These are phyloP conservation scores for Cantharis nigra DNA, from an alignment of 2,888 invertebrate species.

Conservation along the genomic window DNA sequence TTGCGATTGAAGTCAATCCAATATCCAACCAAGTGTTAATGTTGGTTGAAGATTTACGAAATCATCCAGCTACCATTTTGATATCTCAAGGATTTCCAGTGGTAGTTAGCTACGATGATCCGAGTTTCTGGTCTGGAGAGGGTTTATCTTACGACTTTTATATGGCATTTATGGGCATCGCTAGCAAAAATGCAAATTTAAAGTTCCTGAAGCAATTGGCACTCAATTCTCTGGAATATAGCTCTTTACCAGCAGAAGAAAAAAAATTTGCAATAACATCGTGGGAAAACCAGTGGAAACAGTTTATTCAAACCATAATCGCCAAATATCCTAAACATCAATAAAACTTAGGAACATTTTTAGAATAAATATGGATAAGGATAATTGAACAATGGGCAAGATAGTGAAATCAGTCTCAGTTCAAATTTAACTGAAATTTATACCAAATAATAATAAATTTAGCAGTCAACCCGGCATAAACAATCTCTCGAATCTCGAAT, in stretches of 20 bases:
- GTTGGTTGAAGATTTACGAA: constrained; percentile 69
- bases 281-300: constrained; percentile 62
- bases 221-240: constrained; percentile 70
- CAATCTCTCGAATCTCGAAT: no score
- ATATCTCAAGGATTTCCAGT: constrained; percentile 69
- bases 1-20: constrained; percentile 74
- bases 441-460: no score
- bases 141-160: constrained; percentile 74
- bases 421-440: no score
- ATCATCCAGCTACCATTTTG: constrained; percentile 69
- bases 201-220: constrained; percentile 70
- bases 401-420: no score
- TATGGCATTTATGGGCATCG: constrained; percentile 72
- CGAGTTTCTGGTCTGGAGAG: constrained; percentile 69
- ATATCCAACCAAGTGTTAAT: constrained; percentile 72
- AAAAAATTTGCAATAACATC: constrained; percentile 57
- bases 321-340: background rate
- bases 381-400: no score
- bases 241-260: constrained; percentile 58
- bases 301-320: background rate
- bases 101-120: constrained; percentile 72
- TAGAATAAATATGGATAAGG: background rate
- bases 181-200: constrained; percentile 67
- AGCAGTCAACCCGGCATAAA: no score
- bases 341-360: background rate